phyloP scores from a whole-genome alignment of 1,140 invertebrate genomes.

The Halyomorpha halys region DNA sequence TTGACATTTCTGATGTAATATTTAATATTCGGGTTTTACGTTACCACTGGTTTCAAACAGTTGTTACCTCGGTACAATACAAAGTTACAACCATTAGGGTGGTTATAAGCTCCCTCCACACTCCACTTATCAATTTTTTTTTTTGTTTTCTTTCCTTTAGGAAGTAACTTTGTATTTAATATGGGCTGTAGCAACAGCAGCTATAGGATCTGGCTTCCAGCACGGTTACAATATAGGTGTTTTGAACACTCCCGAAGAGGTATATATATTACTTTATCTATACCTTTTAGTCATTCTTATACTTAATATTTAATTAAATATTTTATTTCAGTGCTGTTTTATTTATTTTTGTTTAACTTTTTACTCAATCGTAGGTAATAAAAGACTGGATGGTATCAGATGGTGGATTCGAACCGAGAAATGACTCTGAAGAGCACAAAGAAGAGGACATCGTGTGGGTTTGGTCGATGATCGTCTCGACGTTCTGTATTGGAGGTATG shows the following conservation, averaged over 20 bases:
- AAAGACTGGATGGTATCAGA: not conserved
- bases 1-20: no score
- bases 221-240: slow-evolving; percentile 61
- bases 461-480: slow-evolving; percentile 7
- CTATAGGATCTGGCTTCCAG: slow-evolving; percentile 50
- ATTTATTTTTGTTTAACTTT: not conserved
- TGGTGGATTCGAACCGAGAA: no score
- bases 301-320: not conserved
- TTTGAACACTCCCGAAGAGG: slow-evolving; percentile 48
- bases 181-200: slow-evolving; percentile 36
- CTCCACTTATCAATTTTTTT: no score
- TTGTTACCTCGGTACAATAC: no score
- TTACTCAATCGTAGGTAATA: slow-evolving; percentile 1
- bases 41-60: no score
- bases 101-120: no score
- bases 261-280: slow-evolving; percentile 31
- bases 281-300: not conserved
- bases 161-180: no score
- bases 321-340: not conserved
- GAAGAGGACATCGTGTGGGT: not conserved
- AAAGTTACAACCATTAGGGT: no score
- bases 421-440: not conserved
- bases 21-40: no score
- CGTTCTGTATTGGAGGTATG: slow-evolving; percentile 21
- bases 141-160: no score